Evolutionary conservation across 2,888 invertebrate genomes (phyloP).

Genomic region (Pollenia griseotomentosa): DNA sequence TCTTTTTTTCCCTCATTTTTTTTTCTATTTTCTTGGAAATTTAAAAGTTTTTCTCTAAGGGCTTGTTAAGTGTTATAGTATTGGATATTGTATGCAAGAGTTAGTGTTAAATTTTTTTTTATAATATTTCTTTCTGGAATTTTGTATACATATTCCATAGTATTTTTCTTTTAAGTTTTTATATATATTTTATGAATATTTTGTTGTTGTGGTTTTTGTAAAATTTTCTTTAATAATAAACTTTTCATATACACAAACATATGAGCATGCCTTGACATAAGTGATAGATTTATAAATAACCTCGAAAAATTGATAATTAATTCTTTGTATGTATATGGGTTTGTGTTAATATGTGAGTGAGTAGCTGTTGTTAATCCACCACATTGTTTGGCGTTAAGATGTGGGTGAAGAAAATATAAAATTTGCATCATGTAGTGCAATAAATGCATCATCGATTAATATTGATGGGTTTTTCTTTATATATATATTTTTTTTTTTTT

Average conservation of each 20-base stretch:
- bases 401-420: conserved; percentile 53
- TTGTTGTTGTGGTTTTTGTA: conserved; percentile 1
- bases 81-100: conserved; percentile 44
- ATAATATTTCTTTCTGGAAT: conserved; percentile 26
- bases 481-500: background rate
- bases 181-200: conserved; percentile 9
- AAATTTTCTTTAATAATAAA: conserved; percentile 33
- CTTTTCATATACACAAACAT: conserved; percentile 7
- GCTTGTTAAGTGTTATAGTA: conserved; percentile 61
- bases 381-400: conserved; percentile 27
- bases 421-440: conserved; percentile 46
- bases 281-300: conserved; percentile 68
- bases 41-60: conserved; percentile 63
- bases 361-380: background rate
- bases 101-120: background rate
- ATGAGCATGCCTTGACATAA: conserved; percentile 60
- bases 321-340: background rate
- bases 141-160: conserved; percentile 14
- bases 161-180: conserved; percentile 14
- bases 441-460: conserved; percentile 62
- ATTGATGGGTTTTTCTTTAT: conserved; percentile 23
- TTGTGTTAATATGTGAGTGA: background rate
- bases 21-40: conserved; percentile 66
- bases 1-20: conserved; percentile 2
- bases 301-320: conserved; percentile 70